phyloP scores from a whole-genome alignment of 2,888 invertebrate species.

The Eupithecia vulgata region DNA sequence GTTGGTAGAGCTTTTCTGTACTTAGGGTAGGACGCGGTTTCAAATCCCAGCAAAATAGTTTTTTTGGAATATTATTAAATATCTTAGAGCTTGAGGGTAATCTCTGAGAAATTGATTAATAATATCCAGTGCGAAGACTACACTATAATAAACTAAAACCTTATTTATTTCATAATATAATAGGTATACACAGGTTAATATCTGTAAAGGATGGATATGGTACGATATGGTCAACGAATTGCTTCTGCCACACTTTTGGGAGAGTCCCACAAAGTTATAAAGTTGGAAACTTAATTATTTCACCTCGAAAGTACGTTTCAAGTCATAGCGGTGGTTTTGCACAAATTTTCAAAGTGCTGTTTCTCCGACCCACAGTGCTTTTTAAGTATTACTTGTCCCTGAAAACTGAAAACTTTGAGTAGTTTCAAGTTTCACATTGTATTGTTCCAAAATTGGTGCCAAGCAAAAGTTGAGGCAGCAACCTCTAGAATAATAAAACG shows the following conservation, averaged over 20 bases:
- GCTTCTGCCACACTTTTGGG: neutral
- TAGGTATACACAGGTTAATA: no score
- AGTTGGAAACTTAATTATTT: slow-evolving; percentile 20
- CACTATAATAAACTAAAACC: no score
- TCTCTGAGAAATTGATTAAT: no score
- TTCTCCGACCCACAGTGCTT: neutral
- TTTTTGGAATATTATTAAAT: no score
- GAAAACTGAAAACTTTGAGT: slow-evolving; percentile 3
- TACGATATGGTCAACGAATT: neutral
- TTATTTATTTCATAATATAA: no score
- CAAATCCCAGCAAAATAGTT: no score
- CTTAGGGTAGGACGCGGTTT: no score
- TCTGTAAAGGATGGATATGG: neutral
- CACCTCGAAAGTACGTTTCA: slow-evolving; percentile 17
- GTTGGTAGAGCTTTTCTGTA: no score
- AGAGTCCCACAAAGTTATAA: neutral
- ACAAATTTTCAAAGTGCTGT: neutral
- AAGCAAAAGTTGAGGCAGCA: neutral
- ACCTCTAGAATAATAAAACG: neutral
- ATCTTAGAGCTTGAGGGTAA: no score
- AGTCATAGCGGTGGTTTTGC: slow-evolving; percentile 4
- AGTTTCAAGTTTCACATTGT: neutral
- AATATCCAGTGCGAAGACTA: no score
- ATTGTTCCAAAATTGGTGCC: neutral
- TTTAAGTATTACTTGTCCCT: slow-evolving; percentile 2